A percentile compares a stretch with the other conserved stretches of the same genome.
phyloP scores from a whole-genome alignment of 2,113 vertebrate genomes.

The Chaetorhynchus papuensis region DNA sequence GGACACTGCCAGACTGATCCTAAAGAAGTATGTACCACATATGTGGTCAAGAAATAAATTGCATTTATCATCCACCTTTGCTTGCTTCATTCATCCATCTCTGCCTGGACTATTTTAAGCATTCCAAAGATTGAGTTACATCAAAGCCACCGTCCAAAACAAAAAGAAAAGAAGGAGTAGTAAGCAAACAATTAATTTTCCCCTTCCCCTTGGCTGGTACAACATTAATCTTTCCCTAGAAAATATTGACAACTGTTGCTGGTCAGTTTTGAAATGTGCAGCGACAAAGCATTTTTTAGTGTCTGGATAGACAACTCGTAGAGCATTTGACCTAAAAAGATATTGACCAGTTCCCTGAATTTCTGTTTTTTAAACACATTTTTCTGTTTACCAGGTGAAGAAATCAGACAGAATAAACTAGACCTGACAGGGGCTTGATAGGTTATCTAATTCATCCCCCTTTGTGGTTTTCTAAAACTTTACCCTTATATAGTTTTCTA shows the following conservation, averaged over 20 bases:
- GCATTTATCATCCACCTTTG: background rate
- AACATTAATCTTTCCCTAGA: background rate
- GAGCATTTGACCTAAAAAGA: background rate
- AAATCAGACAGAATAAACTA: background rate
- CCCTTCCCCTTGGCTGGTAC: background rate
- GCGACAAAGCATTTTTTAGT: background rate
- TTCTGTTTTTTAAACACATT: background rate
- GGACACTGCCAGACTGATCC: background rate
- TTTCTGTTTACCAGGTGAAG: background rate
- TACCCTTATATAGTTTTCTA: background rate
- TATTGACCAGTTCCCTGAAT: background rate
- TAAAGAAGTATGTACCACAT: background rate
- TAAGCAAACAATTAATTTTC: background rate
- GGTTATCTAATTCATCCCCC: background rate
- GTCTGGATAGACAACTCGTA: background rate
- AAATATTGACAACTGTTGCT: background rate
- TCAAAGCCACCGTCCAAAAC: background rate
- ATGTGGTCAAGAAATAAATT: constrained; percentile 7
- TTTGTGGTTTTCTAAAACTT: background rate
- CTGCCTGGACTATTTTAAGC: background rate
- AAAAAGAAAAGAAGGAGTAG: background rate
- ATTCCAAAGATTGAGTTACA: background rate
- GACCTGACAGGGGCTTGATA: background rate
- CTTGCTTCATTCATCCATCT: background rate
- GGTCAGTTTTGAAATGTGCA: background rate